These are phyloP conservation scores for Unio pictorum DNA, from an alignment of 2,888 invertebrate species.

Conservation along the genomic window DNA sequence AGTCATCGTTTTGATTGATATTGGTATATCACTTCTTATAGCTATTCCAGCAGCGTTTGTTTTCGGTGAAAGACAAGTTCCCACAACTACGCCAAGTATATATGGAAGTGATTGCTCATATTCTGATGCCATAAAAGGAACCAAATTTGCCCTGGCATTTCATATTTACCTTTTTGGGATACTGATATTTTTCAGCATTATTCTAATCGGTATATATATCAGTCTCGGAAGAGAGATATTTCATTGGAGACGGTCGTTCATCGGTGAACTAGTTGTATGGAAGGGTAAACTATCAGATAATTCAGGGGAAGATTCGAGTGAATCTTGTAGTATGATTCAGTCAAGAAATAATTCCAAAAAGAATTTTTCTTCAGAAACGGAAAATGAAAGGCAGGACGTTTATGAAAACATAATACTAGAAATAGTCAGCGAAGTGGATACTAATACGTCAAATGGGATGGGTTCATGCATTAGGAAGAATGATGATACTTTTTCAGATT, in stretches of 20 bases:
- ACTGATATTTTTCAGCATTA: slow-evolving; percentile 8
- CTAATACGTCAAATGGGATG: too few relatives aligned
- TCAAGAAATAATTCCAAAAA: too few relatives aligned
- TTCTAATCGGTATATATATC: slow-evolving; percentile 7
- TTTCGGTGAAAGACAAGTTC: slow-evolving; percentile 13
- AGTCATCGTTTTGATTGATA: slow-evolving; percentile 5
- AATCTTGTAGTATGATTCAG: too few relatives aligned
- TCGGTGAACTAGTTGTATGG: slow-evolving; percentile 9
- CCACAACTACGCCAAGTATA: slow-evolving; percentile 5
- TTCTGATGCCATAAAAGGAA: slow-evolving; percentile 11
- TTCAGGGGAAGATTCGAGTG: too few relatives aligned
- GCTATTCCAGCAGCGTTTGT: slow-evolving; percentile 13
- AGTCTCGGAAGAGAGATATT: slow-evolving; percentile 11
- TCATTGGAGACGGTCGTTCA: slow-evolving; percentile 10
- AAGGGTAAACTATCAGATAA: background rate
- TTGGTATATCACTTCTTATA: slow-evolving; percentile 4
- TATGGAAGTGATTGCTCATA: slow-evolving; percentile 13
- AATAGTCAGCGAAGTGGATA: too few relatives aligned
- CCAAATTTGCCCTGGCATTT: slow-evolving; percentile 6
- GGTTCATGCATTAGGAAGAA: too few relatives aligned
- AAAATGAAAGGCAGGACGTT: too few relatives aligned
- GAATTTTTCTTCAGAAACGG: too few relatives aligned
- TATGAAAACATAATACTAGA: too few relatives aligned
- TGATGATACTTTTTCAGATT: too few relatives aligned
- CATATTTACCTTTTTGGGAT: slow-evolving; percentile 14